A percentile compares a stretch with the other conserved stretches of the same genome.
phyloP scores from a whole-genome alignment of 2,113 vertebrate species.

The Sarotherodon lohbergeri region DNA sequence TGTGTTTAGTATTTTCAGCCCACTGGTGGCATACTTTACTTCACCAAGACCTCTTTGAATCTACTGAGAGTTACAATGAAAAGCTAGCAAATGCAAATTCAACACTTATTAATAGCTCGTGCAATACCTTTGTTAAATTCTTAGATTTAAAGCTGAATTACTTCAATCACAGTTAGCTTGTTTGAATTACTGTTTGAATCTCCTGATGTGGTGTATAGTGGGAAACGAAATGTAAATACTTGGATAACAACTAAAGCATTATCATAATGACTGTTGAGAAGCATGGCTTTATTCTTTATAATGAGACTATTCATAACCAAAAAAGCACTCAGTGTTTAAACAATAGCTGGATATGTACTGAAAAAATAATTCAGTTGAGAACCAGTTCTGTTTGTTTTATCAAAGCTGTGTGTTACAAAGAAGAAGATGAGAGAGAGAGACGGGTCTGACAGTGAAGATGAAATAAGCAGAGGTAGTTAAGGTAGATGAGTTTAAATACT shows the following conservation, averaged over 20 bases:
- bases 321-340: fast-evolving
- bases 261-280: not conserved
- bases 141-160: not conserved
- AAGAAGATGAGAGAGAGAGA: not conserved
- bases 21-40: not conserved
- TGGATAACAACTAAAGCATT: not conserved
- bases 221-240: not conserved
- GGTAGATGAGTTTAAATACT: not conserved
- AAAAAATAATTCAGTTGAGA: not conserved
- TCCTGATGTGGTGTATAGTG: not conserved
- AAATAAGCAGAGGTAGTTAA: not conserved
- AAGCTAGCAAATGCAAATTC: not conserved
- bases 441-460: not conserved
- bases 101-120: not conserved
- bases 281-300: not conserved
- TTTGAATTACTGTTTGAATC: not conserved
- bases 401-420: not conserved
- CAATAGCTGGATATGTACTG: not conserved
- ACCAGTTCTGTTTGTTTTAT: not conserved
- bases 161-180: not conserved
- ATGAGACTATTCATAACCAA: not conserved
- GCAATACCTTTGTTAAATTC: not conserved
- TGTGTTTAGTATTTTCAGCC: not conserved
- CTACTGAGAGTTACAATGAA: not conserved
- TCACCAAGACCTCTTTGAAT: not conserved